These are phyloP conservation scores for Buceros bicornis DNA, from an alignment of 2,797 vertebrate genomes.

Conservation along the genomic window DNA sequence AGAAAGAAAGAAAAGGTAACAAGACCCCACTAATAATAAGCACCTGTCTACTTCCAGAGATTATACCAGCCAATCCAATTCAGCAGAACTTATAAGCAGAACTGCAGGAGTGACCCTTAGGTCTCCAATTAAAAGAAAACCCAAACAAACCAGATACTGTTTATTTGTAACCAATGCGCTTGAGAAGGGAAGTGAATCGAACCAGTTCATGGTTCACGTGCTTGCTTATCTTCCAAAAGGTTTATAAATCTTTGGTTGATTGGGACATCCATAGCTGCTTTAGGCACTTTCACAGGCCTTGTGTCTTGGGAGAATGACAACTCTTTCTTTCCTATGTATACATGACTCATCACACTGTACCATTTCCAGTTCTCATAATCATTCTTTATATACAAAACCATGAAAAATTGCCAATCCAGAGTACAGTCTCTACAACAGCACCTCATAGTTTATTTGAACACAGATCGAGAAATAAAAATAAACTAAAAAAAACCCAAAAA, in stretches of 20 bases:
- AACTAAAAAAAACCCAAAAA: neutral
- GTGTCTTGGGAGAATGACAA: neutral
- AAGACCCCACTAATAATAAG: neutral
- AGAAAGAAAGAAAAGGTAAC: neutral
- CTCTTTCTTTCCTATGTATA: neutral
- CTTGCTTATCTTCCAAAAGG: neutral
- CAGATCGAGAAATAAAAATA: neutral
- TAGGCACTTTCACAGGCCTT: neutral
- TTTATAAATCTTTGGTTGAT: neutral
- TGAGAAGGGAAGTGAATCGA: neutral
- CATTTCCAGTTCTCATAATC: neutral
- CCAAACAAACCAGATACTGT: neutral
- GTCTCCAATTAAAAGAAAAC: neutral
- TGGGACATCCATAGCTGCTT: neutral
- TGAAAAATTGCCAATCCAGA: neutral
- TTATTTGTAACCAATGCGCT: constrained; percentile 26
- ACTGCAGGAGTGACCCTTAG: neutral
- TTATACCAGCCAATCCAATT: neutral
- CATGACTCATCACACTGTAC: neutral
- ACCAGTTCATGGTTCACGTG: neutral
- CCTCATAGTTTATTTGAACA: neutral
- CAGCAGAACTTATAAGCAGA: neutral
- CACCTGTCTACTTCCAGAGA: neutral
- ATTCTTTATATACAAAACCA: neutral
- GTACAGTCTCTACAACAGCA: neutral